These are phyloP conservation scores for Gonioctena quinquepunctata DNA, from an alignment of 1,140 invertebrate species.

Conservation along the genomic window DNA sequence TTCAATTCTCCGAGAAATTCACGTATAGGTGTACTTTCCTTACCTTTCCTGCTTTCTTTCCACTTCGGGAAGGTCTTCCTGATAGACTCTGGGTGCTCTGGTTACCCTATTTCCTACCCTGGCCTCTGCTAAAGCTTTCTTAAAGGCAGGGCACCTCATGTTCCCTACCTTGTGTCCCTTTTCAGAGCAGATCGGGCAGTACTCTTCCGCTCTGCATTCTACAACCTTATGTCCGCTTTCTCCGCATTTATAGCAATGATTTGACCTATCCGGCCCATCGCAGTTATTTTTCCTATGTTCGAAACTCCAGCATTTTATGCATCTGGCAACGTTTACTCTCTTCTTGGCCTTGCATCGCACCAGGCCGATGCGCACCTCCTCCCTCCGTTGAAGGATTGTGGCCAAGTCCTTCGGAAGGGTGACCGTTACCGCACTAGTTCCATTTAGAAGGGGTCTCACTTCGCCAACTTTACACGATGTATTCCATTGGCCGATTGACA, in stretches of 20 bases:
- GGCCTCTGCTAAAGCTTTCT: background rate
- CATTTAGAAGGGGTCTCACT: slow-evolving; percentile 2
- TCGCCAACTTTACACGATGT: background rate
- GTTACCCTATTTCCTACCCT: background rate
- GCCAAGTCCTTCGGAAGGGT: background rate
- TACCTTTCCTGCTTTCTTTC: background rate
- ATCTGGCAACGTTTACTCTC: slow-evolving; percentile 21
- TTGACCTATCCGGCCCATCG: slow-evolving; percentile 10
- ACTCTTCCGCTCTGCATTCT: background rate
- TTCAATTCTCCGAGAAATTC: background rate
- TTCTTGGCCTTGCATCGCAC: slow-evolving; percentile 16
- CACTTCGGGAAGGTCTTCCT: background rate
- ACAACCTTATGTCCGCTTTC: slow-evolving; percentile 6
- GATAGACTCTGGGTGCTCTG: background rate
- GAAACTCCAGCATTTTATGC: slow-evolving; percentile 29
- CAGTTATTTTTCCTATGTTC: slow-evolving; percentile 20
- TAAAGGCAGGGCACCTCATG: slow-evolving; percentile 1
- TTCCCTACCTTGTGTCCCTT: background rate
- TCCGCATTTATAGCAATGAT: slow-evolving; percentile 27
- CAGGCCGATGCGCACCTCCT: slow-evolving; percentile 19
- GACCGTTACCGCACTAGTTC: slow-evolving; percentile 15
- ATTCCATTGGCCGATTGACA: background rate
- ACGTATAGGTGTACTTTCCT: background rate
- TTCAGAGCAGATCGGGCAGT: slow-evolving; percentile 11
- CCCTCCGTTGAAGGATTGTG: background rate